phyloP scores from a whole-genome alignment of 2,888 invertebrate genomes.

The Cosmopolites sordidus region DNA sequence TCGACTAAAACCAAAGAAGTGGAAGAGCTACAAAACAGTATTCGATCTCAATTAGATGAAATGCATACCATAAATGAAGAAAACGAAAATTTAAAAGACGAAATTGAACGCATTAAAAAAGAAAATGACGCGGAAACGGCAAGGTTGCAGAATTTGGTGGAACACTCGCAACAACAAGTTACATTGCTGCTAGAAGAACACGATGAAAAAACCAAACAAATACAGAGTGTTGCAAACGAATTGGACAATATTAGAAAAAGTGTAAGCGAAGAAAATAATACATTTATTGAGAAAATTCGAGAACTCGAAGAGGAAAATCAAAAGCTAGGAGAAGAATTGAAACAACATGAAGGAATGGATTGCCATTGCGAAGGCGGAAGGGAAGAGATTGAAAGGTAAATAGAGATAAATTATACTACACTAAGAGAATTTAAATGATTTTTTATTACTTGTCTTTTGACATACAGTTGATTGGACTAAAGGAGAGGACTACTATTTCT shows the following conservation, averaged over 20 bases:
- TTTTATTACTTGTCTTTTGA: no score
- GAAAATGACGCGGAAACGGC: conserved; percentile 16
- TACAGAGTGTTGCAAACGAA: conserved; percentile 15
- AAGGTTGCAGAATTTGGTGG: conserved; percentile 8
- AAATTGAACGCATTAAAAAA: conserved; percentile 10
- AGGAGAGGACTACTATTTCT: no score
- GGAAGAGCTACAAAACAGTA: conserved; percentile 1
- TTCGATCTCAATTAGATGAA: conserved; percentile 4
- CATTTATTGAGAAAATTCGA: conserved; percentile 8
- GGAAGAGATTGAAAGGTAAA: conserved; percentile 17
- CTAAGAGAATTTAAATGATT: no score
- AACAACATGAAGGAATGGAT: not conserved
- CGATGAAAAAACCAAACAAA: conserved; percentile 18
- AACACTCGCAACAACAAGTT: conserved; percentile 18
- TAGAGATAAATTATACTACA: no score
- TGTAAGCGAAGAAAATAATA: conserved; percentile 17
- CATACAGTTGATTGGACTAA: no score
- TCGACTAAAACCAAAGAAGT: not conserved
- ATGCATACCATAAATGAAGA: conserved; percentile 6
- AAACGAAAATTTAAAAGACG: conserved; percentile 9
- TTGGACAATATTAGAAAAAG: conserved; percentile 15
- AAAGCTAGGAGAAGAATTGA: not conserved
- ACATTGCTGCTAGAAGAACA: conserved; percentile 17
- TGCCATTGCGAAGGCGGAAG: conserved; percentile 6
- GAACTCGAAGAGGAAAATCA: conserved; percentile 16